These are phyloP conservation scores for Florisuga fusca DNA, from an alignment of 2,797 vertebrate genomes.

Conservation along the genomic window DNA sequence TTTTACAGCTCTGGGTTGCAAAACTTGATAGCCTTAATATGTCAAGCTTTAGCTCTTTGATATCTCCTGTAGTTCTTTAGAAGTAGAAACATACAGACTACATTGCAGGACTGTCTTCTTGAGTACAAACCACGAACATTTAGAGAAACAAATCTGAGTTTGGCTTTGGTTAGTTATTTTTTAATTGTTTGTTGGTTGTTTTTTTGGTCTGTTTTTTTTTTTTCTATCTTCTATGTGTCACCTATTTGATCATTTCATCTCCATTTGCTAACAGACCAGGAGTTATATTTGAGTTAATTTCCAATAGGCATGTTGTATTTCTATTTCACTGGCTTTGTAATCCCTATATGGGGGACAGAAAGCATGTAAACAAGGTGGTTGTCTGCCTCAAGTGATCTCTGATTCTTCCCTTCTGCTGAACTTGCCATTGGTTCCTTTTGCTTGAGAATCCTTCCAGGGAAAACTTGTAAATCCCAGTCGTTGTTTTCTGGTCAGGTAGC, in stretches of 20 bases:
- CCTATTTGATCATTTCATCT: not conserved
- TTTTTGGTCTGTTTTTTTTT: not conserved
- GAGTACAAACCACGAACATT: not conserved
- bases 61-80: not conserved
- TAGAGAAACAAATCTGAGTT: not conserved
- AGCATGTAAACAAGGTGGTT: not conserved
- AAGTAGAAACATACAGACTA: not conserved
- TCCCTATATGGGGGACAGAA: not conserved
- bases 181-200: not conserved
- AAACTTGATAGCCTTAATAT: not conserved
- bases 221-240: not conserved
- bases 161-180: not conserved
- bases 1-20: not conserved
- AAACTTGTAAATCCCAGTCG: not conserved
- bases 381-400: not conserved
- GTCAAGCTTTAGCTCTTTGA: not conserved
- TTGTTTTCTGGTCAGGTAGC: not conserved
- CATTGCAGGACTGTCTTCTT: not conserved
- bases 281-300: not conserved
- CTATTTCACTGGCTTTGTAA: not conserved
- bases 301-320: not conserved
- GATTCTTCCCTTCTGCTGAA: not conserved
- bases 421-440: not conserved
- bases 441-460: not conserved
- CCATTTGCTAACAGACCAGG: not conserved